A percentile compares a stretch with the other conserved stretches of the same genome.
phyloP scores from a whole-genome alignment of 30 jellyfish, hydroid and myxozoan species.

The Pseudorhiza aurosa region DNA sequence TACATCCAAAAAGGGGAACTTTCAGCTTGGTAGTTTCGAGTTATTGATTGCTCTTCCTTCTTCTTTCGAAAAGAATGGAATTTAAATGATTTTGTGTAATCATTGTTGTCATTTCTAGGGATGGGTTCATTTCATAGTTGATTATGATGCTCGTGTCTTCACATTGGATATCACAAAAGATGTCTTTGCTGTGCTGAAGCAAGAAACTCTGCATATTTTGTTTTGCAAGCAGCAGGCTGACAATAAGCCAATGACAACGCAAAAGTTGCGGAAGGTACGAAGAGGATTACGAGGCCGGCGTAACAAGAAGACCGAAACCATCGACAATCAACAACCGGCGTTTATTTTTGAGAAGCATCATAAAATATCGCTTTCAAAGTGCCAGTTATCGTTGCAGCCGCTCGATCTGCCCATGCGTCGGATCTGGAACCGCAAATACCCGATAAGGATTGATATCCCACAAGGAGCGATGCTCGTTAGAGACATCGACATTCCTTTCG shows the following conservation, averaged over 20 bases:
- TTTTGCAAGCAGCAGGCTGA: conserved; percentile 76
- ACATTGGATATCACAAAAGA: conserved; percentile 73
- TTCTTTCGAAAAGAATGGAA: no score
- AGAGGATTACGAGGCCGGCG: conserved; percentile 60
- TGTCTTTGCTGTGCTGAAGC: conserved; percentile 73
- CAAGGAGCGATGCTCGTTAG: conserved; percentile 70
- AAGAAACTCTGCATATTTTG: conserved; percentile 62
- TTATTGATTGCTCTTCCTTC: no score
- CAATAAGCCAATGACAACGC: conserved; percentile 42
- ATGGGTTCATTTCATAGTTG: conserved; percentile 84
- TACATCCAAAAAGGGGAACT: no score
- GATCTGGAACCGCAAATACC: conserved; percentile 96
- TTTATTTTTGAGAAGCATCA: conserved; percentile 75
- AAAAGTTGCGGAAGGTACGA: conserved; percentile 43
- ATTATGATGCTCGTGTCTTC: conserved; percentile 67
- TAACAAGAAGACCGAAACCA: conserved; percentile 4
- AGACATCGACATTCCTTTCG: conserved; percentile 78
- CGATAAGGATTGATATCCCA: conserved; percentile 84
- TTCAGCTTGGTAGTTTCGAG: no score
- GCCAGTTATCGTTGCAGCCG: conserved; percentile 74
- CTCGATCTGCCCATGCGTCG: conserved; percentile 94
- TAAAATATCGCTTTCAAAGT: conserved; percentile 66
- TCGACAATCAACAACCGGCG: conserved; percentile 63
- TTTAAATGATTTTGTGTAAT: no score
- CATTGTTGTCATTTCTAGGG: conserved; percentile 67